Conservation (phyloP, 2,113 vertebrate species). For the Microcebus murinus region DNA sequence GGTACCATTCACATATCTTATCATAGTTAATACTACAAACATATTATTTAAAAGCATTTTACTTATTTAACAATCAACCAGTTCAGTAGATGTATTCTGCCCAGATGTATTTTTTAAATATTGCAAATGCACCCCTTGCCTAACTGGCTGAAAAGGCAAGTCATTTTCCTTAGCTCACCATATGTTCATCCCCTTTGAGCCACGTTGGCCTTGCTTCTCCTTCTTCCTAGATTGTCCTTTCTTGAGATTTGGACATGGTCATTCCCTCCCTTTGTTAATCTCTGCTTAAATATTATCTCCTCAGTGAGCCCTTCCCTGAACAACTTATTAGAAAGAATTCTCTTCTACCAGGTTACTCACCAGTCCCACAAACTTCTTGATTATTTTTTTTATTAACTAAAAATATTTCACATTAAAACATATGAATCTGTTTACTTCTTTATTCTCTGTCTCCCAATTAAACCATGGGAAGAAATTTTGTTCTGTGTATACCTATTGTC, state of each 20-base stretch:
- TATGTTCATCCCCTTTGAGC: not conserved
- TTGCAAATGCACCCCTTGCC: not conserved
- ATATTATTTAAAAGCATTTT: not conserved
- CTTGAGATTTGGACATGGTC: not conserved
- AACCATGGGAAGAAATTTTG: too few relatives aligned
- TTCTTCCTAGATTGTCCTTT: not conserved
- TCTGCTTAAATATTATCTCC: not conserved
- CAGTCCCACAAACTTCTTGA: not conserved
- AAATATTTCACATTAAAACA: not conserved
- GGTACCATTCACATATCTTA: not conserved
- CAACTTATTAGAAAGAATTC: not conserved
- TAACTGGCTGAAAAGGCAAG: not conserved
- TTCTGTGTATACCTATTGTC: not conserved
- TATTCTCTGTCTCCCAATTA: not conserved
- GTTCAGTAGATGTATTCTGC: not conserved
- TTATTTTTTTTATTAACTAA: not conserved
- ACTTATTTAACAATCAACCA: not conserved
- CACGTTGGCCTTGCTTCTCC: not conserved
- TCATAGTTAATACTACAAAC: not conserved
- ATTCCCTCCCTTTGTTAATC: not conserved
- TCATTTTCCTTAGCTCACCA: not conserved
- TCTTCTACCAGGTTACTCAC: not conserved
- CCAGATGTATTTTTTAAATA: not conserved
- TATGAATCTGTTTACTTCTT: not conserved
- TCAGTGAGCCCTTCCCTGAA: not conserved